Evolutionary conservation across 2,888 invertebrate species (phyloP).

Genomic region (Caenorhabditis sulstoni): DNA sequence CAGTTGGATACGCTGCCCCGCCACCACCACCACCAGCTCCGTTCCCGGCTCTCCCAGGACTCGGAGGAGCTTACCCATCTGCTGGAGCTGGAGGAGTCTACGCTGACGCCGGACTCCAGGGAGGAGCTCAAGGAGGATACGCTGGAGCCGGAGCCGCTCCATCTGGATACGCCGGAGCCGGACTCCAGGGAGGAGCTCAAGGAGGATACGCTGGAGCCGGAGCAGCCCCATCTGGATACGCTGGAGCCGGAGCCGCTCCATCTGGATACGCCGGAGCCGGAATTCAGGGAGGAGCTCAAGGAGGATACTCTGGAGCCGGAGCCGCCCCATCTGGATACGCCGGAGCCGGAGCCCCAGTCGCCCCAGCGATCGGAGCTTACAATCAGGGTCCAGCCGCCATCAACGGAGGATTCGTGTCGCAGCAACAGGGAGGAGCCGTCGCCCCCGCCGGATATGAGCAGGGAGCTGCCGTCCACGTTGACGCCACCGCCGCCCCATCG

Average conservation of each 20-base stretch:
- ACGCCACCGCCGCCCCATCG: slow-evolving; percentile 36
- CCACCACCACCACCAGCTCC: slow-evolving; percentile 50
- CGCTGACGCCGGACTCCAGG: slow-evolving; percentile 47
- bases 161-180: slow-evolving; percentile 23
- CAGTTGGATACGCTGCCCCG: slow-evolving; percentile 58
- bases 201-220: slow-evolving; percentile 39
- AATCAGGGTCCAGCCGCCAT: slow-evolving; percentile 56
- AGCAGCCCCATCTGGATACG: slow-evolving; percentile 52
- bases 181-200: background rate
- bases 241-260: slow-evolving; percentile 41
- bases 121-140: slow-evolving; percentile 47
- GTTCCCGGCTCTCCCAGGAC: slow-evolving; percentile 29
- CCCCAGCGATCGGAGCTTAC: slow-evolving; percentile 43
- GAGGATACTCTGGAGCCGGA: slow-evolving; percentile 46
- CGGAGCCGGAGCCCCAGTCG: slow-evolving; percentile 37
- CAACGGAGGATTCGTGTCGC: slow-evolving; percentile 51
- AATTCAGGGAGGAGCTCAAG: slow-evolving; percentile 22
- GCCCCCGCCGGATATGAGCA: slow-evolving; percentile 46
- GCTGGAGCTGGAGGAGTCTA: slow-evolving; percentile 50
- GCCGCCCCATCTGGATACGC: slow-evolving; percentile 41
- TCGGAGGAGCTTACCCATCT: slow-evolving; percentile 42
- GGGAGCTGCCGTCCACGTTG: slow-evolving; percentile 44
- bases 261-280: slow-evolving; percentile 27
- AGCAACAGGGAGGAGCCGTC: slow-evolving; percentile 49
- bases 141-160: slow-evolving; percentile 2